Percentiles rank a stretch among this genome's conserved stretches.
These are phyloP conservation scores for Hycleus phaleratus DNA, from an alignment of 1,140 invertebrate genomes.

Conservation along the genomic window DNA sequence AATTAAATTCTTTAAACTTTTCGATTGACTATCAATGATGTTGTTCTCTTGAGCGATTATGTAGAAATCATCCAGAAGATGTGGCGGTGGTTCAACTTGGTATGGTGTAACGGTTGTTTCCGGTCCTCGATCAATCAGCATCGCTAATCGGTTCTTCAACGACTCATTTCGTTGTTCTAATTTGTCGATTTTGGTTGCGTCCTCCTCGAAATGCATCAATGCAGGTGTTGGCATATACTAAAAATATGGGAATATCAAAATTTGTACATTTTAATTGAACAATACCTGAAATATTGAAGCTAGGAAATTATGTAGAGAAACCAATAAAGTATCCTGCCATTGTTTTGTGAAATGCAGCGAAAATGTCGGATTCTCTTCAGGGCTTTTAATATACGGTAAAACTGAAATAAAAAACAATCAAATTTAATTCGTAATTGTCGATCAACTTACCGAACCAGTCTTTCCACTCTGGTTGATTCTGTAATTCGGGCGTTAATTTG, in stretches of 20 bases:
- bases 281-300: conserved; percentile 76
- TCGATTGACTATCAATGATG: conserved; percentile 52
- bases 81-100: conserved; percentile 57
- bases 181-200: conserved; percentile 66
- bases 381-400: conserved; percentile 83
- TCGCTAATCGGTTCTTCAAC: conserved; percentile 50
- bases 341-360: conserved; percentile 83
- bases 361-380: conserved; percentile 83
- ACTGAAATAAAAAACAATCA: conserved; percentile 49
- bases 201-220: conserved; percentile 77
- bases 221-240: conserved; percentile 76
- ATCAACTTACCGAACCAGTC: conserved; percentile 89
- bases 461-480: conserved; percentile 87
- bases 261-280: neutral
- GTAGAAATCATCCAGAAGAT: conserved; percentile 87
- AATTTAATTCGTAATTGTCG: neutral
- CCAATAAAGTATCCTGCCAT: conserved; percentile 90
- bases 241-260: conserved; percentile 17
- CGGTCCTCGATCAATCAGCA: conserved; percentile 40
- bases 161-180: conserved; percentile 78
- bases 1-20: conserved; percentile 66
- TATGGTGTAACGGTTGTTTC: conserved; percentile 52
- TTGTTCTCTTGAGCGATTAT: conserved; percentile 73
- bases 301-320: conserved; percentile 92
- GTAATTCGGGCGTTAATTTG: conserved; percentile 79